Percentiles rank a stretch among this genome's conserved stretches.
Evolutionary conservation across 2,113 vertebrate species (phyloP).

Genomic region (Anguilla rostrata): DNA sequence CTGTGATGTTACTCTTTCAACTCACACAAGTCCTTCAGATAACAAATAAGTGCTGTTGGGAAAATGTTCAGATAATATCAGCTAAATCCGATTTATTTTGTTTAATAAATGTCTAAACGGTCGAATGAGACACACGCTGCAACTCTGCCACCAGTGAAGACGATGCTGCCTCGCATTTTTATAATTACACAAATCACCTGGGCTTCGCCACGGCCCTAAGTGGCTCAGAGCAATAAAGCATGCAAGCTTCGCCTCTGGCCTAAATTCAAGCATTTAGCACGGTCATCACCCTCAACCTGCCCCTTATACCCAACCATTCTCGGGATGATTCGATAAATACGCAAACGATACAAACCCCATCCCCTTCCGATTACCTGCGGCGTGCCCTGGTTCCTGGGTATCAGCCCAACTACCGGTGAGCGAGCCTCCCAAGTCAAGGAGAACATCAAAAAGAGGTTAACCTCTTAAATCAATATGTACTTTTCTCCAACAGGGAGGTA

Average conservation of each 20-base stretch:
- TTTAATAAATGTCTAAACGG: neutral
- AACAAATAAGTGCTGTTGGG: neutral
- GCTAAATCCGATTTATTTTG: neutral
- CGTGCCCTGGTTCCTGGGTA: constrained; percentile 30
- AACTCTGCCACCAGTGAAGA: neutral
- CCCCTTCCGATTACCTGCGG: constrained; percentile 19
- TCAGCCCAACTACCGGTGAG: constrained; percentile 51
- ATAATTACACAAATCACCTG: neutral
- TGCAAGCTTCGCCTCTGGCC: neutral
- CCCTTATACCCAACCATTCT: neutral
- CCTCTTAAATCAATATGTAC: constrained; percentile 63
- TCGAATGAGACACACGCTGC: neutral
- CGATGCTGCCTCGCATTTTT: neutral
- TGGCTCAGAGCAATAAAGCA: neutral
- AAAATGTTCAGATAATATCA: neutral
- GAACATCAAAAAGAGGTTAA: constrained; percentile 62
- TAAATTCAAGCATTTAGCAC: constrained; percentile 7
- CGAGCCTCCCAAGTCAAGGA: constrained; percentile 55
- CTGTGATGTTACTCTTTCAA: neutral
- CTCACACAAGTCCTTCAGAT: neutral
- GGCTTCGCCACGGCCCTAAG: neutral
- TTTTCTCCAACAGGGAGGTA: constrained; percentile 56
- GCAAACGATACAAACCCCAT: constrained; percentile 12
- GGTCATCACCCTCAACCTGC: neutral
- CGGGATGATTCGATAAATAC: neutral